A percentile compares a stretch with the other conserved stretches of the same genome.
Conservation (phyloP, 2,113 vertebrate genomes). For the Malurus melanocephalus region DNA sequence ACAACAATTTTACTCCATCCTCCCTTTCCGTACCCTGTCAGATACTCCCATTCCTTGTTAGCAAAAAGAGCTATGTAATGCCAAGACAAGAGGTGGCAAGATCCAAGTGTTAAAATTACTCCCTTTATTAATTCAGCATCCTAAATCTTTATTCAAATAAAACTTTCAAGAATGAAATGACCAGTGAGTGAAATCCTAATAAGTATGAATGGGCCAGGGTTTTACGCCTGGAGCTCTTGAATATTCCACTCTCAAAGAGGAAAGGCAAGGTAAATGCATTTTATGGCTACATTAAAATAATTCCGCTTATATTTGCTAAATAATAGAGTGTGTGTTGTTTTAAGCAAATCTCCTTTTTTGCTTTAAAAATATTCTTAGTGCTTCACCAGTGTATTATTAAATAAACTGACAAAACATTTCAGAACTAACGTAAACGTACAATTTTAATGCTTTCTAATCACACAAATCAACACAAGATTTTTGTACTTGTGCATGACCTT, state of each 20-base stretch:
- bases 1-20: not conserved
- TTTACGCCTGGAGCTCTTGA: not conserved
- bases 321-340: constrained; percentile 5
- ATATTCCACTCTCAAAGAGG: not conserved
- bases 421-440: constrained; percentile 68
- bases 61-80: not conserved
- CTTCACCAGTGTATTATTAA: constrained; percentile 68
- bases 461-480: constrained; percentile 91
- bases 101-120: not conserved
- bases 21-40: not conserved
- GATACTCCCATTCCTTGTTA: not conserved
- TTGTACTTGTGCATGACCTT: constrained; percentile 91
- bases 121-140: not conserved
- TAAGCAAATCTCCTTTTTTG: constrained; percentile 14
- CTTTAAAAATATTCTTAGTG: constrained; percentile 19
- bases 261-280: not conserved
- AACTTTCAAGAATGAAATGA: not conserved
- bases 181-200: not conserved
- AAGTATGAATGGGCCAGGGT: not conserved
- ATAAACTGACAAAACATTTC: constrained; percentile 73
- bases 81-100: not conserved
- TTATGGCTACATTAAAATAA: not conserved
- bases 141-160: not conserved
- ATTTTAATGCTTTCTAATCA: constrained; percentile 87
- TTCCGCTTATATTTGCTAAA: constrained; percentile 18